These are phyloP conservation scores for Melangyna quadrimaculata DNA, from an alignment of 2,888 invertebrate species.

Conservation along the genomic window DNA sequence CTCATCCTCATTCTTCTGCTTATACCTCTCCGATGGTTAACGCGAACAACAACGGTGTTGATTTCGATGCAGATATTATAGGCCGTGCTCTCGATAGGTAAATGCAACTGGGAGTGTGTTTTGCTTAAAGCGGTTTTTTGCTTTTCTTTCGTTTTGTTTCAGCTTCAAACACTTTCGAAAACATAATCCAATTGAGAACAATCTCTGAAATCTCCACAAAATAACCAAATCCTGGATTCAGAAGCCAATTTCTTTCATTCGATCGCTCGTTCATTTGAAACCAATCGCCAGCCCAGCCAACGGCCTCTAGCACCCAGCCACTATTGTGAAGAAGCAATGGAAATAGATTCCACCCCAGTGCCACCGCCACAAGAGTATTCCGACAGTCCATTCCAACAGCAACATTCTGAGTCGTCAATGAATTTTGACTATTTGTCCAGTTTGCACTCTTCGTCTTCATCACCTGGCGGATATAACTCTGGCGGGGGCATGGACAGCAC, in stretches of 20 bases:
- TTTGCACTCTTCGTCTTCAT: slow-evolving; percentile 72
- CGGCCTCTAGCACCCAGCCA: slow-evolving; percentile 18
- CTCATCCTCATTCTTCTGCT: not conserved
- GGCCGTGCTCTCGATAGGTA: slow-evolving; percentile 55
- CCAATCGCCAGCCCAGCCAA: not conserved
- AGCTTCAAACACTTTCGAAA: slow-evolving; percentile 21
- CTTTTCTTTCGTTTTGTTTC: slow-evolving; percentile 39
- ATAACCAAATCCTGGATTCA: slow-evolving; percentile 12
- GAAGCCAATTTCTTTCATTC: not conserved
- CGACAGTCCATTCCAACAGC: slow-evolving; percentile 73
- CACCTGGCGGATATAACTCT: slow-evolving; percentile 1
- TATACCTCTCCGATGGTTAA: slow-evolving; percentile 20
- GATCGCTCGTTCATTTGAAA: not conserved
- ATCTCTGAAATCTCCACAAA: not conserved
- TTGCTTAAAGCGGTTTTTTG: slow-evolving; percentile 52
- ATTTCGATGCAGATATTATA: slow-evolving; percentile 37
- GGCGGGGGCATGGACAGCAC: slow-evolving; percentile 51
- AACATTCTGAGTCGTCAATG: slow-evolving; percentile 79
- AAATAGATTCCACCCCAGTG: slow-evolving; percentile 79
- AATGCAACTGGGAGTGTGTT: slow-evolving; percentile 43
- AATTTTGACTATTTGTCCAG: slow-evolving; percentile 79
- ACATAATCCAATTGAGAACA: not conserved
- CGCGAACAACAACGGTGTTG: not conserved
- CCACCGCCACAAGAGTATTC: slow-evolving; percentile 78
- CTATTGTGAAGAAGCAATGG: slow-evolving; percentile 77